Evolutionary conservation across 2,888 invertebrate genomes (phyloP), one percentile per base, ranked within the genome.

Genomic region (Drosophila merina): DNA sequence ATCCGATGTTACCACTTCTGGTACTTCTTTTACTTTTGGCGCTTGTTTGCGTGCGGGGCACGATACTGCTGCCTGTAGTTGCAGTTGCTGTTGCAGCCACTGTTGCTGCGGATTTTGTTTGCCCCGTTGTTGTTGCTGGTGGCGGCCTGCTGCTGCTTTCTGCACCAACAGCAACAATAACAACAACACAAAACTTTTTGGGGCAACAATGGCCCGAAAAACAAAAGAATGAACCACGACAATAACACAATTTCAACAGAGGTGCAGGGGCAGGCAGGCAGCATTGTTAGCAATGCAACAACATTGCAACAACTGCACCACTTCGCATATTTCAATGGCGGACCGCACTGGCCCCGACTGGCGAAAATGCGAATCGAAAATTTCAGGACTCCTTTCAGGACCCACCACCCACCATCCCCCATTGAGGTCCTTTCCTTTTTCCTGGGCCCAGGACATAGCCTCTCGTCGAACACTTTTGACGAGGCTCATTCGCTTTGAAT

Each of bases 401-500:
- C 7, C 8, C 40, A 25, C 28, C 1, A 6, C 5, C 5, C 33
- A 25, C 7, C 8, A 33, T 12, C 28, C 5, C 4, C 4, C 57
- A 14, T n/a, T 33, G 40, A 20, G 31, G 45, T 20, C 47, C 59
- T 26, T 40, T n/a, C 5, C 47, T 26, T 7, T 48, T 47, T 45
- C 5, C 28, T 9, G 4, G 5, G 36, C 20, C 49, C 44, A 44
- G 44, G 10, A 44, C 10, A 9, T 28, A 14, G 7, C 57, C 56
- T 10, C 57, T 47, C 66, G 40, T 64, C 68, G 48, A 49, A 52
- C 59, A 57, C 51, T 75, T 64, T 49, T 56, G 50, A 64, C 66
- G 75, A 64, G 75, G 60, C 83, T 71, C 86, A 75, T 88, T 88
- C 86, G 84, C 88, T 85, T 85, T 85, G 86, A 83, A 85, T 85